Evolutionary conservation across 2,797 vertebrate genomes (phyloP).

Genomic region (Arremon aurantiirostris): DNA sequence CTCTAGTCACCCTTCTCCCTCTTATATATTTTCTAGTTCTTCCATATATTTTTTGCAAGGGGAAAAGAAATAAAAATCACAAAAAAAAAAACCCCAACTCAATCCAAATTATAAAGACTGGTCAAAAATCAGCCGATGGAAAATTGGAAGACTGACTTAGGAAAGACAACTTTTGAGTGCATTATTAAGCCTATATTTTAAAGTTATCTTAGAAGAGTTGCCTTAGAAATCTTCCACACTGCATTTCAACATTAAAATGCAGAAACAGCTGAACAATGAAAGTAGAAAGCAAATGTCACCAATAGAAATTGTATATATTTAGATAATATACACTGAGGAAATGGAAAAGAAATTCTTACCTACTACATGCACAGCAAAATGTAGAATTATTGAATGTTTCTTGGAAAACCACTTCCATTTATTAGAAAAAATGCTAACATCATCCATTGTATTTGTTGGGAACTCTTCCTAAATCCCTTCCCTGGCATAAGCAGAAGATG

Average conservation of each 20-base stretch:
- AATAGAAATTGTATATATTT: not conserved
- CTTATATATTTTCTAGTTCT: not conserved
- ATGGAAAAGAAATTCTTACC: not conserved
- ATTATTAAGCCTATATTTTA: not conserved
- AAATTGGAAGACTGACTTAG: not conserved
- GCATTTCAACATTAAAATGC: not conserved
- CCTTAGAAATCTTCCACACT: not conserved
- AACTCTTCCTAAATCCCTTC: not conserved
- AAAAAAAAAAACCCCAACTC: fast-evolving
- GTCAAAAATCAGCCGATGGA: not conserved
- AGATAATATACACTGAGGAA: not conserved
- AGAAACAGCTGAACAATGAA: not conserved
- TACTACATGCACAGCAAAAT: not conserved
- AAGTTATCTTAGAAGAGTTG: not conserved
- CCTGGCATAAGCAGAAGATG: not conserved
- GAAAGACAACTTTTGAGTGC: not conserved
- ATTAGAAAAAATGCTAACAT: not conserved
- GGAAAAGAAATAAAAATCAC: not conserved
- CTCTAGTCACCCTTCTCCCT: not conserved
- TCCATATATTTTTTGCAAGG: not conserved
- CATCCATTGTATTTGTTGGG: not conserved
- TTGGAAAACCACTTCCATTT: not conserved
- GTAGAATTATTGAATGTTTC: not conserved
- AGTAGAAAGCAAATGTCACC: not conserved
- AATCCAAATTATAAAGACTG: not conserved